Percentiles rank a stretch among this genome's conserved stretches.
These are phyloP conservation scores for Cyaniris semiargus DNA, from an alignment of 2,888 invertebrate genomes.

Conservation along the genomic window DNA sequence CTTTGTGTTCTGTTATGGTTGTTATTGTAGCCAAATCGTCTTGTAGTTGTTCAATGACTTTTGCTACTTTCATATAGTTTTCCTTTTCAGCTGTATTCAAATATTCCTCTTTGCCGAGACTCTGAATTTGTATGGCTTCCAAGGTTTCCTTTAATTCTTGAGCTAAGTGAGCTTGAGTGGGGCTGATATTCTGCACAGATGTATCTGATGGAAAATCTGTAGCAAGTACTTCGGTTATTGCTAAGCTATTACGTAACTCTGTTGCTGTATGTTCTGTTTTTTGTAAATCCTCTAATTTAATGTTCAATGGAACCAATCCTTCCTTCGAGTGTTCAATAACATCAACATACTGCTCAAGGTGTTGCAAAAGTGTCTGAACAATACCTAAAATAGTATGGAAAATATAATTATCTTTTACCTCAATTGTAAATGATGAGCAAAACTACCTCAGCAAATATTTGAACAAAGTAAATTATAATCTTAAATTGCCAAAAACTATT, in stretches of 20 bases:
- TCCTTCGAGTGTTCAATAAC: too few species aligned
- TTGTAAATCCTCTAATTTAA: conserved; percentile 55
- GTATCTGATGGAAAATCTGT: conserved; percentile 37
- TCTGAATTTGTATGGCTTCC: conserved; percentile 54
- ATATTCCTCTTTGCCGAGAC: conserved; percentile 53
- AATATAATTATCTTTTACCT: too few species aligned
- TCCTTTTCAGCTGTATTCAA: conserved; percentile 47
- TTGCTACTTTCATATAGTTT: conserved; percentile 51
- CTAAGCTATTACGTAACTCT: conserved; percentile 55
- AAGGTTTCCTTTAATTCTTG: conserved; percentile 56
- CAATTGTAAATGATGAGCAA: too few species aligned
- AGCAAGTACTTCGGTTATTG: conserved; percentile 40
- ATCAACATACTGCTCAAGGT: too few species aligned
- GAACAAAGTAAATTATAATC: too few species aligned
- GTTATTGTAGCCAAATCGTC: conserved; percentile 53
- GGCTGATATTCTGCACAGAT: conserved; percentile 37
- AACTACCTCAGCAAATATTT: too few species aligned
- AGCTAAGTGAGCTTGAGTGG: conserved; percentile 50
- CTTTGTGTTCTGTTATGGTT: neutral
- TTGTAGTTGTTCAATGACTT: conserved; percentile 56
- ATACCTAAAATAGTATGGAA: too few species aligned
- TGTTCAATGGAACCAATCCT: conserved; percentile 26
- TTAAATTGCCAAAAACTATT: too few species aligned
- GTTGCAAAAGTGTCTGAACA: too few species aligned
- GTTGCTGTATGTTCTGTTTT: conserved; percentile 56